These are phyloP conservation scores for Dufourea novaeangliae DNA, from an alignment of 1,140 invertebrate species.

Conservation along the genomic window DNA sequence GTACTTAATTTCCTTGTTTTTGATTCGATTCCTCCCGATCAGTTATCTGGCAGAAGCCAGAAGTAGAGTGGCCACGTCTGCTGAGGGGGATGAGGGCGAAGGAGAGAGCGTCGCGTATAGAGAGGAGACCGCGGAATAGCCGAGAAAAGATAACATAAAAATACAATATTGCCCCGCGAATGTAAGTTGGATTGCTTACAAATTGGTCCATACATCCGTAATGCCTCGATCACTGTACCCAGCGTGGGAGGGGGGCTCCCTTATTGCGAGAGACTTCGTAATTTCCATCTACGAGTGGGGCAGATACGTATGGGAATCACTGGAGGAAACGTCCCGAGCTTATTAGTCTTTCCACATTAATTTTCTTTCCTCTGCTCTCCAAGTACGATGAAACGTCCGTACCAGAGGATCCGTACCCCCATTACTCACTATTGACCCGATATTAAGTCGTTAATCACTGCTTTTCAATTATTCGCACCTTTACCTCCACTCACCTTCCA, in stretches of 20 bases:
- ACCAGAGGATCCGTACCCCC: background rate
- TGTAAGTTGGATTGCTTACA: constrained; percentile 82
- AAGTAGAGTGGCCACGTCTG: background rate
- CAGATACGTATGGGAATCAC: constrained; percentile 59
- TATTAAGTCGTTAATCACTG: constrained; percentile 10
- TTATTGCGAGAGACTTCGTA: constrained; percentile 69
- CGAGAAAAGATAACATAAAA: constrained; percentile 74
- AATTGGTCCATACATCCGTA: constrained; percentile 82
- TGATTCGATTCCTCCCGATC: constrained; percentile 14
- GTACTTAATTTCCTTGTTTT: constrained; percentile 14
- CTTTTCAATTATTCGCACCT: background rate
- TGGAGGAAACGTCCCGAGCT: constrained; percentile 50
- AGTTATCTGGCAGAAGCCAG: background rate
- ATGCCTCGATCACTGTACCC: constrained; percentile 76
- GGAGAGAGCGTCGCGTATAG: background rate
- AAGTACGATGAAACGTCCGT: constrained; percentile 21
- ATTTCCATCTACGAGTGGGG: constrained; percentile 73
- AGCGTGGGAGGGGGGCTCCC: constrained; percentile 66
- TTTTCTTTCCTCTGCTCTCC: constrained; percentile 55
- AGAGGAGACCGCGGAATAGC: constrained; percentile 44
- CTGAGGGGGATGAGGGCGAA: background rate
- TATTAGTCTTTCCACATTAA: constrained; percentile 64
- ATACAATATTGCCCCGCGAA: constrained; percentile 79
- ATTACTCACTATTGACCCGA: constrained; percentile 24
- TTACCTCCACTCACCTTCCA: background rate